Evolutionary conservation across 2,797 vertebrate species (phyloP).

Genomic region (Tapirus indicus): DNA sequence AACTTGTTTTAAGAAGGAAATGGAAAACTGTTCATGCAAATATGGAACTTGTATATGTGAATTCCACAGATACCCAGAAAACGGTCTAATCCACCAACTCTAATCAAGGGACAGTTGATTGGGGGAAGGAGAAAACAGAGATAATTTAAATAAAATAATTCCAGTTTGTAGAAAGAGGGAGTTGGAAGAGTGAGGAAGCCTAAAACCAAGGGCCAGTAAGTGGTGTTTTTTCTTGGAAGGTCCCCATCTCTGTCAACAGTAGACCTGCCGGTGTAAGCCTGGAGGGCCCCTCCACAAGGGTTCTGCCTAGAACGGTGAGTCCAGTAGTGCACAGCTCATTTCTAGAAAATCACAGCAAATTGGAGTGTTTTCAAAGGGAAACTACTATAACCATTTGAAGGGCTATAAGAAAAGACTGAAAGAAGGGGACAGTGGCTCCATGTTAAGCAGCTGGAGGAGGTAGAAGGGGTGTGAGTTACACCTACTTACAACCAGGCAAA

Average conservation of each 20-base stretch:
- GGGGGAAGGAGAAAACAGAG: neutral
- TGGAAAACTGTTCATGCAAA: conserved; percentile 6
- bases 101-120: conserved; percentile 6
- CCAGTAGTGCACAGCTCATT: neutral
- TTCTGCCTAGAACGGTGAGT: neutral
- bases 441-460: neutral
- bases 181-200: neutral
- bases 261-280: too few relatives aligned
- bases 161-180: neutral
- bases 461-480: neutral
- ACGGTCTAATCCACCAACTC: neutral
- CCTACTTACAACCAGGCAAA: neutral
- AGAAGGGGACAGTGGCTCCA: neutral
- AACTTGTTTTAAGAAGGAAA: conserved; percentile 51
- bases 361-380: neutral
- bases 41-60: neutral
- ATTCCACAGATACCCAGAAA: neutral
- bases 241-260: neutral
- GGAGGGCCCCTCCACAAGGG: neutral
- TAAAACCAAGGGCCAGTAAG: neutral
- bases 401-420: neutral
- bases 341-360: neutral
- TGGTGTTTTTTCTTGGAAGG: neutral
- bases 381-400: neutral
- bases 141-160: conserved; percentile 23